Conservation (phyloP, 2,888 invertebrate species). For the Hartigia nigra region DNA sequence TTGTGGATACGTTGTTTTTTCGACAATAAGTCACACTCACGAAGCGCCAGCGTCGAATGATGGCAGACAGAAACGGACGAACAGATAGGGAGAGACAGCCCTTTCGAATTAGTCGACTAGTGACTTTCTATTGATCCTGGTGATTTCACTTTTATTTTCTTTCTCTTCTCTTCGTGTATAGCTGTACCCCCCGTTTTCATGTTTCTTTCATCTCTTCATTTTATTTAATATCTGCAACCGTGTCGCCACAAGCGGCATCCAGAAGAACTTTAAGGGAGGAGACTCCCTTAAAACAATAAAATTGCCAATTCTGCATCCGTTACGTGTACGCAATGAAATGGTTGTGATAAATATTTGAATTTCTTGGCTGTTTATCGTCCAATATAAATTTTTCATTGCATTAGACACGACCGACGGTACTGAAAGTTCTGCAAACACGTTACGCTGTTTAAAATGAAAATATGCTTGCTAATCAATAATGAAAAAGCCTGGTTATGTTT, state of each 20-base stretch:
- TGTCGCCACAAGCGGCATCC: neutral
- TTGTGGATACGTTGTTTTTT: constrained; percentile 43
- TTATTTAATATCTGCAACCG: too few species aligned
- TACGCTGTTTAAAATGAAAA: neutral
- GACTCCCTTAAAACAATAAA: neutral
- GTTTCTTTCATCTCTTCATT: too few species aligned
- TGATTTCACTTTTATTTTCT: neutral
- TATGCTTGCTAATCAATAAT: neutral
- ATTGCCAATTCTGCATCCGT: neutral
- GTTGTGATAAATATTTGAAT: neutral
- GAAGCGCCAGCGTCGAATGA: neutral
- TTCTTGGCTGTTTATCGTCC: too few species aligned
- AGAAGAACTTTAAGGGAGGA: too few species aligned
- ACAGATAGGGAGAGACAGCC: neutral
- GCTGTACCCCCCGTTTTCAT: too few species aligned
- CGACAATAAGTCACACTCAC: constrained; percentile 37
- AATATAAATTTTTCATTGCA: neutral
- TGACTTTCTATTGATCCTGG: neutral
- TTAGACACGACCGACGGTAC: neutral
- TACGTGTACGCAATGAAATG: neutral
- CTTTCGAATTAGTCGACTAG: neutral
- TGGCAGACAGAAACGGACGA: neutral
- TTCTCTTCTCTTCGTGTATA: neutral
- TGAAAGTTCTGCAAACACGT: neutral
- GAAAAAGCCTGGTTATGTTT: neutral